Conservation (phyloP, 2,113 vertebrate genomes). For the Ptychochromis oligacanthus region DNA sequence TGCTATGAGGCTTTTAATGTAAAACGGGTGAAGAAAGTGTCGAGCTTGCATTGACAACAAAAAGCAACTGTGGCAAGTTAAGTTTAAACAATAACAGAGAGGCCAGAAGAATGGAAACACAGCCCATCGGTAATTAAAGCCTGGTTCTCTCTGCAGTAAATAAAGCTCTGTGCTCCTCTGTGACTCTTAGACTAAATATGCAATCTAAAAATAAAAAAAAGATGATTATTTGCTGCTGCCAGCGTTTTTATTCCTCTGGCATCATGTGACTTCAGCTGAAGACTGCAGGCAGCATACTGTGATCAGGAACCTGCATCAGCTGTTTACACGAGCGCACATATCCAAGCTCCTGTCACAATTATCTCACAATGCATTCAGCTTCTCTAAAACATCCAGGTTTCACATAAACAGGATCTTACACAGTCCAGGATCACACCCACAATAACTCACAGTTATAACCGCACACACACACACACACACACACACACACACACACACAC, state of each 20-base stretch:
- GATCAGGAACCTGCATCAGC: slow-evolving; percentile 1
- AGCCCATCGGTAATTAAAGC: not conserved
- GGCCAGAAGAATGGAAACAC: not conserved
- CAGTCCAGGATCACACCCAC: not conserved
- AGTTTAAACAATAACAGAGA: not conserved
- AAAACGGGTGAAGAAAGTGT: not conserved
- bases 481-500: not conserved
- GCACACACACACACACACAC: not conserved
- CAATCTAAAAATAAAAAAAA: not conserved
- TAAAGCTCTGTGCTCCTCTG: not conserved
- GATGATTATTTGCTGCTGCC: not conserved
- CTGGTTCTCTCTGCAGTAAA: not conserved
- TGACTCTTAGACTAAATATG: not conserved
- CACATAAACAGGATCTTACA: not conserved
- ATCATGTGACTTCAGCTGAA: not conserved
- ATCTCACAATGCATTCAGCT: not conserved
- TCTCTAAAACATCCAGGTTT: not conserved
- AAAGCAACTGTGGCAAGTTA: not conserved
- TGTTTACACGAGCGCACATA: not conserved
- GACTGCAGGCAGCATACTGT: not conserved
- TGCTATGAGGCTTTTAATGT: not conserved
- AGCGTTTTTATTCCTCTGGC: not conserved
- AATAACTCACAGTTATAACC: not conserved
- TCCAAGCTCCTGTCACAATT: not conserved
- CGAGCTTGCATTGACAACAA: not conserved